Evolutionary conservation across 1,140 invertebrate species (phyloP), one percentile per base, ranked within the genome.

Genomic region (Probaryconus sp.): DNA sequence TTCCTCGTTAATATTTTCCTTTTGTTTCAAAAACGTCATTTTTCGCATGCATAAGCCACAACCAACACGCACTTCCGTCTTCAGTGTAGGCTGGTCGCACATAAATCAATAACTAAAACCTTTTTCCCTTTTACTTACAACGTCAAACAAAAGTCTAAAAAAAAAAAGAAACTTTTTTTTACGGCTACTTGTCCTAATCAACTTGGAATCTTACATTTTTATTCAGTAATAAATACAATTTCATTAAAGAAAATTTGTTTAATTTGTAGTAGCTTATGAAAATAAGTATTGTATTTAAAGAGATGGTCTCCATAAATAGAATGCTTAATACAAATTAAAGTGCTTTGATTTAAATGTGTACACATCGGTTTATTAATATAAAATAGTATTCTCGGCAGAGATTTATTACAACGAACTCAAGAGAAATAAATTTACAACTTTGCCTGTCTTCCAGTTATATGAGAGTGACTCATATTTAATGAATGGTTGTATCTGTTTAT

Each of bases 101-200:
- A 21, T 64, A 33, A 69, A 58, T 58, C 65, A 45, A 58, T 51
- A 69, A 56, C 33, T 21, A 47, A 67, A 48, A 48, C 43, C 11
- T 33, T 47, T 40, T 47, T 48, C 21, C 26, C 21, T 42, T 37
- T 10, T 38, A 47, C 18, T 45, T 18, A 26, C 30, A 21, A 26
- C 58, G 24, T 38, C 20, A 42, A 43, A 20, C 14, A 30, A 21
- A n/a, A 9, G 40, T 45, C 5, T 6, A 16, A n/a, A 26, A 35
- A 21, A 28, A 24, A 30, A 10, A 33, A 45, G 21, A 24, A 24
- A 3, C 21, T 24, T 24, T 24, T 24, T 3, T 24, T 24, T 24
- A 24, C n/a, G n/a, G n/a, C n/a, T n/a, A n/a, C n/a, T n/a, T n/a
- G n/a, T n/a, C n/a, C n/a, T n/a, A n/a, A n/a, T n/a, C n/a, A n/a